A percentile compares a stretch with the other conserved stretches of the same genome.
Conservation (phyloP, 1,140 invertebrate species). For the Drosophila subpulchrella region DNA sequence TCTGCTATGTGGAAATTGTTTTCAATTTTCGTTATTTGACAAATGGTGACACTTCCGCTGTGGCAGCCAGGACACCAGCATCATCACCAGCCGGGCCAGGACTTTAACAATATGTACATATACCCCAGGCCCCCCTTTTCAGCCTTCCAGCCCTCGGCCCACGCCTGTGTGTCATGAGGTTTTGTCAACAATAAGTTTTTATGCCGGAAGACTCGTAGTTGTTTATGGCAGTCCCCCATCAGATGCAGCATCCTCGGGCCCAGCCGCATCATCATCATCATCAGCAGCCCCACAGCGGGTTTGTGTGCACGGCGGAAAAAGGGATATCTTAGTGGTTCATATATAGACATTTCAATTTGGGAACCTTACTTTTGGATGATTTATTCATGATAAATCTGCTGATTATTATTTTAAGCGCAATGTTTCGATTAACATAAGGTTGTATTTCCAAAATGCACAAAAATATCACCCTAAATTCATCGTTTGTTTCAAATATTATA, state of each 20-base stretch:
- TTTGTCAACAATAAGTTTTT: slow-evolving; percentile 82
- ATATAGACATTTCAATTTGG: slow-evolving; percentile 3
- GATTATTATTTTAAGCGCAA: not conserved
- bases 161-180: slow-evolving; percentile 67
- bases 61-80: slow-evolving; percentile 53
- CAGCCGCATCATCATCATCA: slow-evolving; percentile 33
- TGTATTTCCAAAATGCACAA: no score
- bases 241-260: slow-evolving; percentile 37
- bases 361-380: not conserved
- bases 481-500: no score
- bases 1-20: slow-evolving; percentile 76
- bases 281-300: slow-evolving; percentile 3
- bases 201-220: slow-evolving; percentile 73
- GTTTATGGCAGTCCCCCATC: slow-evolving; percentile 67
- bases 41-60: slow-evolving; percentile 84
- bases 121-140: not conserved
- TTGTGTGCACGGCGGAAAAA: slow-evolving; percentile 20
- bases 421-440: not conserved
- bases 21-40: slow-evolving; percentile 84
- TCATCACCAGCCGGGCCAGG: slow-evolving; percentile 33
- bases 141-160: not conserved
- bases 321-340: not conserved
- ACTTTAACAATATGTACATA: slow-evolving; percentile 73
- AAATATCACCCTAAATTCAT: no score
- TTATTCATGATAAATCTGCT: not conserved